phyloP scores from a whole-genome alignment of 2,797 vertebrate genomes.

The Centroberyx gerrardi region DNA sequence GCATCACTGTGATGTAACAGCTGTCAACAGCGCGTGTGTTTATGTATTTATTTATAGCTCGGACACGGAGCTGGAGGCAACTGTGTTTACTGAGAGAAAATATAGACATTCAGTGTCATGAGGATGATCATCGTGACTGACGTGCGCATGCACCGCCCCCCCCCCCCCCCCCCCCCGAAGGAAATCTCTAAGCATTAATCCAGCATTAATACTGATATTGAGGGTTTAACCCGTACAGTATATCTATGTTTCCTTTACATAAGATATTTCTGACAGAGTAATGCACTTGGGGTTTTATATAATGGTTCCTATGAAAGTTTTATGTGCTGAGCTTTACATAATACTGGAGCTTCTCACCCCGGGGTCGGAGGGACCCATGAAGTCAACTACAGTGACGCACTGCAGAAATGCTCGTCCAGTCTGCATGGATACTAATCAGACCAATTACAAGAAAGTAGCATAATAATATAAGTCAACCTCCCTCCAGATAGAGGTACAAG shows the following conservation, averaged over 20 bases:
- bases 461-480: slow-evolving; percentile 21
- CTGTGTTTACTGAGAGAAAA: slow-evolving; percentile 50
- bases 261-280: slow-evolving; percentile 59
- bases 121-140: slow-evolving; percentile 14
- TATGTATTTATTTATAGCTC: slow-evolving; percentile 77
- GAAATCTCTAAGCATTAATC: not conserved
- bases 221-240: not conserved
- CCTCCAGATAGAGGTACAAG: slow-evolving; percentile 20
- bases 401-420: slow-evolving; percentile 11
- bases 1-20: slow-evolving; percentile 76
- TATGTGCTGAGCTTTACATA: slow-evolving; percentile 56
- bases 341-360: slow-evolving; percentile 35
- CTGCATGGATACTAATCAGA: slow-evolving; percentile 37
- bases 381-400: slow-evolving; percentile 34
- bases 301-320: slow-evolving; percentile 59
- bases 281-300: slow-evolving; percentile 62
- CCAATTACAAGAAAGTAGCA: slow-evolving; percentile 34
- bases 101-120: slow-evolving; percentile 47
- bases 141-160: not conserved
- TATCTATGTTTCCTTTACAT: slow-evolving; percentile 57
- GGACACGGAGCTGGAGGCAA: slow-evolving; percentile 51
- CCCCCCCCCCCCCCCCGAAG: not conserved
- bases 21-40: slow-evolving; percentile 72
- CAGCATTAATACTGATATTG: slow-evolving; percentile 7
- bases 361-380: slow-evolving; percentile 26